These are phyloP conservation scores for Globia sparganii DNA, from an alignment of 2,888 invertebrate genomes.

Conservation along the genomic window DNA sequence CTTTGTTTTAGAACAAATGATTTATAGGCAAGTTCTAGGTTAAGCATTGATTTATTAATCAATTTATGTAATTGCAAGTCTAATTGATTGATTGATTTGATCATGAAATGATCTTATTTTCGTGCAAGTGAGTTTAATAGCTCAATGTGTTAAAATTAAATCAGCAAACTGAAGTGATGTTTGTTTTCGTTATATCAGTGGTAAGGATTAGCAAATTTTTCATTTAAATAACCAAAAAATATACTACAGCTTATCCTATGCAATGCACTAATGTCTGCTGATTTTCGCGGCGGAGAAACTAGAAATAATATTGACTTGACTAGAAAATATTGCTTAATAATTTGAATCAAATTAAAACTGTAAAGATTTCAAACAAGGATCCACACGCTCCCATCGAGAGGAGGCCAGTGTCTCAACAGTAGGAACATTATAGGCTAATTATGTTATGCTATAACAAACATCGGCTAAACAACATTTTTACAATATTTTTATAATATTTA, in stretches of 20 bases:
- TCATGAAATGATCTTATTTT: slow-evolving; percentile 37
- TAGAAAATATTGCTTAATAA: background rate
- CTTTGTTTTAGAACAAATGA: slow-evolving; percentile 53
- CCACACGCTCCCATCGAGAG: too few species aligned
- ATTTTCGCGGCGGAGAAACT: background rate
- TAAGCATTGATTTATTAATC: slow-evolving; percentile 38
- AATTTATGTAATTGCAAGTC: slow-evolving; percentile 41
- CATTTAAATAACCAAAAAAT: background rate
- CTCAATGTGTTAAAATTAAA: slow-evolving; percentile 1
- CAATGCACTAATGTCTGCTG: background rate
- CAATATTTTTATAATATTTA: too few species aligned
- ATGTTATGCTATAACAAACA: background rate
- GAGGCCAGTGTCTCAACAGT: too few species aligned
- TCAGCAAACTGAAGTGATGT: background rate
- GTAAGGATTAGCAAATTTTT: background rate
- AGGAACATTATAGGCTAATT: too few species aligned
- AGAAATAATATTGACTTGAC: background rate
- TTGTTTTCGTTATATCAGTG: background rate
- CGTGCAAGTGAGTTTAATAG: slow-evolving; percentile 28
- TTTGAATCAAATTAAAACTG: background rate
- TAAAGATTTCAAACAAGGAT: background rate
- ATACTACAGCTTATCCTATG: too few species aligned
- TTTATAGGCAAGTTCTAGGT: slow-evolving; percentile 58
- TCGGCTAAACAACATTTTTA: background rate
- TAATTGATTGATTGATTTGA: slow-evolving; percentile 45